Evolutionary conservation across 2,113 vertebrate species (phyloP), one percentile per base, ranked within the genome.

Genomic region (Oryzias curvinotus): DNA sequence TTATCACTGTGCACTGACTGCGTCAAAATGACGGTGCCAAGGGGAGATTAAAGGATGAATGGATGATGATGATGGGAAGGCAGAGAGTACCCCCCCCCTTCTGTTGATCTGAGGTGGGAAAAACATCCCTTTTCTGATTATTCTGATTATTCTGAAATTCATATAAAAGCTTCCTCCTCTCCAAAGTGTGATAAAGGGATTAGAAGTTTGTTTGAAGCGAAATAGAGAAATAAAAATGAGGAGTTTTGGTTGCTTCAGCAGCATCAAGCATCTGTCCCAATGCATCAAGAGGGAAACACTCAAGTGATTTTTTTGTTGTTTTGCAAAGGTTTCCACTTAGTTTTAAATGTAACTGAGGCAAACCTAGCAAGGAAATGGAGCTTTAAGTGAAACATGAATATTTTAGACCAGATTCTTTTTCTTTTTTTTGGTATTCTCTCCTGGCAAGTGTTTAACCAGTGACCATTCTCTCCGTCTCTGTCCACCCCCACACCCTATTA

Each of bases 401-500:
- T 6, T 61, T 51, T 42, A 26, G 57, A 55, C 65, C 50, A 50
- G 56, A 13, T 23, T 21, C 21, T 44, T 43, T 14, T 19, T 36
- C 42, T 10, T 52, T 14, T n/a, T n/a, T 36, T 53, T 57, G 19
- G 44, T 70, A 4, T 57, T 54, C 49, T 64, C 62, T 72, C 19
- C 56, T 52, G 48, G 49, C 64, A 36, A 76, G 62, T 63, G 80
- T 83, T 75, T 65, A 63, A 71, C 59, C 71, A 64, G 16, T 51
- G 60, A 62, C 23, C 1, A 16, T 52, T 68, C 53, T 54, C 52
- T 68, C 19, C 65, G 60, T 16, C 41, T 54, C 18, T 36, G 10
- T 49, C 45, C 28, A 50, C 71, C 72, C 73, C 66, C 77, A 36
- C 26, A n/a, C 8, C 19, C 65, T 52, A 60, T 75, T 83, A 64